Conservation (phyloP, 1,140 invertebrate species). For the Rhagoletis pomonella region DNA sequence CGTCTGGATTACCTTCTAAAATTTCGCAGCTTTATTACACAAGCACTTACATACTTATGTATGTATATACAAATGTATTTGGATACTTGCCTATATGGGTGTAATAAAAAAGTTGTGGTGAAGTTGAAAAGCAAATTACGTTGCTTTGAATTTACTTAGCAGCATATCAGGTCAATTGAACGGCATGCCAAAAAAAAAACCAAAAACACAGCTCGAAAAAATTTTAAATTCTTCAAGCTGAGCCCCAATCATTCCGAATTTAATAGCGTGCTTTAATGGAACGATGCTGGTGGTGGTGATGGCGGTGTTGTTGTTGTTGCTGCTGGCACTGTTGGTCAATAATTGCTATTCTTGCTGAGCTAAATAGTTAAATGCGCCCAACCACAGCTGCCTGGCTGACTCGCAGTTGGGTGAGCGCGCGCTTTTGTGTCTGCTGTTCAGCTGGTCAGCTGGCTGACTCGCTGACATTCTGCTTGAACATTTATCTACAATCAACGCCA, state of each 20-base stretch:
- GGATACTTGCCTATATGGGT: no score
- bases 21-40: conserved; percentile 26
- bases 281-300: not conserved
- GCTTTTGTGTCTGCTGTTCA: no score
- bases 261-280: conserved; percentile 28
- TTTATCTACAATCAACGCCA: conserved; percentile 46
- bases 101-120: not conserved
- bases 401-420: no score
- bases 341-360: conserved; percentile 12
- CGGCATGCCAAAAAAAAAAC: not conserved
- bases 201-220: not conserved
- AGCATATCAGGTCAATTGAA: conserved; percentile 12
- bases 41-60: not conserved
- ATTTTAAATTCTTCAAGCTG: conserved; percentile 4
- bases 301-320: no score
- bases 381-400: conserved; percentile 15
- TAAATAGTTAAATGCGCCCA: conserved; percentile 17
- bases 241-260: conserved; percentile 28
- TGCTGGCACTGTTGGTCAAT: not conserved
- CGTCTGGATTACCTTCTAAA: conserved; percentile 44
- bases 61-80: not conserved
- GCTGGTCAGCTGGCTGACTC: conserved; percentile 46
- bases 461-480: not conserved
- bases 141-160: not conserved
- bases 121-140: conserved; percentile 17